Evolutionary conservation across 64 coral and sea anemone genomes (phyloP).

Genomic region (Pachyseris speciosa): DNA sequence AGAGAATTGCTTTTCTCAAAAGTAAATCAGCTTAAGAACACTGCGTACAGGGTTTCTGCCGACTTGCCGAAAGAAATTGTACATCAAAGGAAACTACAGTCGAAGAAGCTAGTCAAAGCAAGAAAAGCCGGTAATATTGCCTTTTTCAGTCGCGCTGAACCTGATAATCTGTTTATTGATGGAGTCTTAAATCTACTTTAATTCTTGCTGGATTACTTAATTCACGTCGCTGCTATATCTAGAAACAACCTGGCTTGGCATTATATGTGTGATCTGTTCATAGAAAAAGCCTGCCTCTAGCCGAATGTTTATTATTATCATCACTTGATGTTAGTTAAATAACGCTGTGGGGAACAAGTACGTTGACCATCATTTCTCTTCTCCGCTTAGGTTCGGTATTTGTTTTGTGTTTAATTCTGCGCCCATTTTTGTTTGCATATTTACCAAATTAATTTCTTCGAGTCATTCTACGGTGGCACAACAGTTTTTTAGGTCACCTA

Average conservation of each 20-base stretch:
- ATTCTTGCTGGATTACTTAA: neutral
- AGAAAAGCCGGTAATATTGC: slow-evolving; percentile 48
- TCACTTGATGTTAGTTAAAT: neutral
- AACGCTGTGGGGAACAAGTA: neutral
- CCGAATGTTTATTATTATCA: neutral
- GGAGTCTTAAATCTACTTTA: neutral
- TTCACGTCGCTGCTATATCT: neutral
- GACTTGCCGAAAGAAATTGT: slow-evolving; percentile 31
- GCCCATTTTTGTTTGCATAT: neutral
- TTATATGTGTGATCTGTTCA: neutral
- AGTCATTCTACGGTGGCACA: neutral
- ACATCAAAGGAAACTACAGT: slow-evolving; percentile 15
- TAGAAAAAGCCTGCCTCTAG: neutral
- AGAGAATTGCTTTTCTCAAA: slow-evolving; percentile 13
- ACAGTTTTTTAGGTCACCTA: neutral
- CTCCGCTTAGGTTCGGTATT: neutral
- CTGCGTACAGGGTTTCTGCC: neutral
- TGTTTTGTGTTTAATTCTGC: neutral
- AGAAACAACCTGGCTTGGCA: neutral
- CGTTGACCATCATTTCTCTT: neutral
- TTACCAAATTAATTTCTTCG: neutral
- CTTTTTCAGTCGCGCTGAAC: slow-evolving; percentile 44
- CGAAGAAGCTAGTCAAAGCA: slow-evolving; percentile 23
- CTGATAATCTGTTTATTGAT: slow-evolving; percentile 48
- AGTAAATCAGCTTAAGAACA: neutral